These are phyloP conservation scores for Corythoichthys haematopterus DNA, from an alignment of 2,113 vertebrate species.

Conservation along the genomic window DNA sequence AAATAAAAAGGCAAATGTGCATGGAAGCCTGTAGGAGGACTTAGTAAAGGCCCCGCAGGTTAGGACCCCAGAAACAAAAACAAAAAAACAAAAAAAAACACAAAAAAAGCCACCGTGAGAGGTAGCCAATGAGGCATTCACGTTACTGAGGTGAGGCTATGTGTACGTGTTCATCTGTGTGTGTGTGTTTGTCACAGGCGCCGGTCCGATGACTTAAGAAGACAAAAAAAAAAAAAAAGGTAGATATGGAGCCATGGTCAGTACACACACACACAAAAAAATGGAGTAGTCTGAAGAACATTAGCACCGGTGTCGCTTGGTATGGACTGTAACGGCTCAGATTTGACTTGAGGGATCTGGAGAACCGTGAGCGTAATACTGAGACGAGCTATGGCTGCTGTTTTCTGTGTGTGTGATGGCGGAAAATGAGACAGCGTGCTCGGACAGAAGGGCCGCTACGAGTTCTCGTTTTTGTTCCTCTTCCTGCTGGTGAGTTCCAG, in stretches of 20 bases:
- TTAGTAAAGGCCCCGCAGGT: conserved; percentile 57
- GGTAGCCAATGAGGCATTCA: conserved; percentile 70
- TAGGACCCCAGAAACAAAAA: conserved; percentile 38
- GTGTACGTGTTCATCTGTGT: conserved; percentile 30
- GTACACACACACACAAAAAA: conserved; percentile 52
- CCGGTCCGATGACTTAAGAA: conserved; percentile 61
- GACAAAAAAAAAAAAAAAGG: conserved; percentile 60
- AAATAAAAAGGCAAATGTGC: conserved; percentile 56
- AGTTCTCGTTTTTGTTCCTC: conserved; percentile 39
- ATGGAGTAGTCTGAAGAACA: conserved; percentile 64
- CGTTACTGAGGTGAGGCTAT: conserved; percentile 72
- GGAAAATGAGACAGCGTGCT: conserved; percentile 68
- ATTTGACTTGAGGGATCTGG: conserved; percentile 43
- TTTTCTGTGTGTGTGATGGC: conserved; percentile 37
- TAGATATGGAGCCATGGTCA: conserved; percentile 59
- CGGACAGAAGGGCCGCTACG: conserved; percentile 75
- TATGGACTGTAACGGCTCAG: conserved; percentile 60
- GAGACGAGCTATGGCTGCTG: conserved; percentile 53
- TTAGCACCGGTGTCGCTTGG: conserved; percentile 68
- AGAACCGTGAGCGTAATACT: conserved; percentile 20
- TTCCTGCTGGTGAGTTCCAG: conserved; percentile 68
- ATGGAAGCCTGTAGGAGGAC: conserved; percentile 66
- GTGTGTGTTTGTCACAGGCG: conserved; percentile 56
- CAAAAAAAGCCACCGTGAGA: conserved; percentile 41
- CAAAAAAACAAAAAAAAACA: not conserved